Percentiles rank a stretch among this genome's conserved stretches.
phyloP scores from a whole-genome alignment of 1,140 invertebrate genomes.

The Vanessa atalanta region DNA sequence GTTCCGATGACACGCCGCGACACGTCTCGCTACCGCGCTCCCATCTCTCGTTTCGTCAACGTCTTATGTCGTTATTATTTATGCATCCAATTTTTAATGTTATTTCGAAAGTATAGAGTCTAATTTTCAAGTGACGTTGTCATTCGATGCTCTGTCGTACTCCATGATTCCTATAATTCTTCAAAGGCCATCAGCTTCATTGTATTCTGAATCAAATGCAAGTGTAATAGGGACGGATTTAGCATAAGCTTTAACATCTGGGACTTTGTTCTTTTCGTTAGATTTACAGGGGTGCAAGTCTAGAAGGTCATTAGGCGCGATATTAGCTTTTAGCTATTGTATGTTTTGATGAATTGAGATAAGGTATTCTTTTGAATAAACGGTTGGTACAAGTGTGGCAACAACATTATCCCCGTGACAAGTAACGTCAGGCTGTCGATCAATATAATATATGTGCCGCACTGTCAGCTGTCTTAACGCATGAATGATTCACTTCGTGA shows the following conservation, averaged over 20 bases:
- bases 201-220: slow-evolving; percentile 48
- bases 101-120: slow-evolving; percentile 33
- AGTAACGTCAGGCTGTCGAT: slow-evolving; percentile 78
- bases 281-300: slow-evolving; percentile 52
- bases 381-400: slow-evolving; percentile 47
- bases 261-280: slow-evolving; percentile 73
- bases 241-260: slow-evolving; percentile 40
- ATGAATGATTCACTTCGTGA: slow-evolving; percentile 80
- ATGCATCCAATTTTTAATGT: slow-evolving; percentile 35
- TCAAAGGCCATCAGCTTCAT: slow-evolving; percentile 43
- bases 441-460: slow-evolving; percentile 79
- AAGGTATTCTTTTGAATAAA: slow-evolving; percentile 37
- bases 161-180: slow-evolving; percentile 54
- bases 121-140: slow-evolving; percentile 17
- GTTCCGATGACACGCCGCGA: slow-evolving; percentile 77
- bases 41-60: slow-evolving; percentile 43
- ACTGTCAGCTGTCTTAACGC: slow-evolving; percentile 78
- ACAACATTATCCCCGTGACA: slow-evolving; percentile 79
- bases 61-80: slow-evolving; percentile 40
- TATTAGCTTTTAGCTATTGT: slow-evolving; percentile 20
- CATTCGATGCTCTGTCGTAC: slow-evolving; percentile 52
- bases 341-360: slow-evolving; percentile 23
- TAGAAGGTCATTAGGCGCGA: slow-evolving; percentile 54
- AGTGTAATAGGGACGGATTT: slow-evolving; percentile 55
- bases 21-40: slow-evolving; percentile 77